phyloP scores from a whole-genome alignment of 2,888 invertebrate genomes.

The Thelaira solivaga region DNA sequence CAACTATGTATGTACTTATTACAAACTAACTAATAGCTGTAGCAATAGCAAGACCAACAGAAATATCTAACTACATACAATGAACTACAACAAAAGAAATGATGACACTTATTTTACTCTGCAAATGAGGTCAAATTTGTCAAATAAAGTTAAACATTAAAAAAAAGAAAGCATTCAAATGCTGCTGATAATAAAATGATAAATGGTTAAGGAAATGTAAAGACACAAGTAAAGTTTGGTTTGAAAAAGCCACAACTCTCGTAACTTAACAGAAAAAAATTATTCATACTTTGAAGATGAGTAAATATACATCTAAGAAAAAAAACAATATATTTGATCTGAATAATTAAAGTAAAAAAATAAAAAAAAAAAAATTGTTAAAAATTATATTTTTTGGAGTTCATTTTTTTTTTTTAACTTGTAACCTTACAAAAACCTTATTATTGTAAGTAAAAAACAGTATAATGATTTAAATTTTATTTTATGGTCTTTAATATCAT shows the following conservation, averaged over 20 bases:
- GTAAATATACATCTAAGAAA: too few species aligned
- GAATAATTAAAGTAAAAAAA: not conserved
- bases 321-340: not conserved
- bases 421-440: too few species aligned
- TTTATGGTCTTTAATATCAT: too few species aligned
- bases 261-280: not conserved
- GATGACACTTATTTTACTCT: conserved; percentile 54
- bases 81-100: conserved; percentile 34
- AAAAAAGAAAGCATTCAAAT: conserved; percentile 49
- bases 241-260: not conserved
- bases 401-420: too few species aligned
- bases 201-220: conserved; percentile 45
- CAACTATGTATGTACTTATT: conserved; percentile 16
- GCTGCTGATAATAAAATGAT: conserved; percentile 61
- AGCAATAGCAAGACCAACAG: not conserved
- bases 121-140: conserved; percentile 62
- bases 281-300: not conserved
- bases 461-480: too few species aligned
- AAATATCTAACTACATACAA: not conserved
- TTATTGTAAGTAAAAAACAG: too few species aligned
- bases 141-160: conserved; percentile 54
- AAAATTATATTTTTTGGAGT: too few species aligned
- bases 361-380: not conserved
- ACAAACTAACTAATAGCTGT: not conserved
- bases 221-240: conserved; percentile 22